Evolutionary conservation across 2,797 vertebrate species (phyloP).

Genomic region (Pseudochromis fuscus): DNA sequence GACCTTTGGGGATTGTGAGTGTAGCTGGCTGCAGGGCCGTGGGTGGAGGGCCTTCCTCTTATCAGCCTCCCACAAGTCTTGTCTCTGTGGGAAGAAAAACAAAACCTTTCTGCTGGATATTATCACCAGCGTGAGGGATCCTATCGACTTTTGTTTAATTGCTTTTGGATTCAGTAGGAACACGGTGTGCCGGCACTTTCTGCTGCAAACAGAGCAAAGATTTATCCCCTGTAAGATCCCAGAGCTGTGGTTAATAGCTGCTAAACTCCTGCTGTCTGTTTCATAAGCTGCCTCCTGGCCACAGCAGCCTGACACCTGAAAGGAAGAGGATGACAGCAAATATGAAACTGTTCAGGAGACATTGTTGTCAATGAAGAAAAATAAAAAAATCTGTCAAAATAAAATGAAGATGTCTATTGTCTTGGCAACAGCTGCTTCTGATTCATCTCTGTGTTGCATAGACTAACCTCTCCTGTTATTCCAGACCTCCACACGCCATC

Average conservation of each 20-base stretch:
- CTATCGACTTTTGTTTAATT: slow-evolving; percentile 22
- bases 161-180: slow-evolving; percentile 17
- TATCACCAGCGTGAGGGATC: slow-evolving; percentile 17
- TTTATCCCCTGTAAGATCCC: background rate
- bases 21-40: background rate
- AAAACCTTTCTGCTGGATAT: slow-evolving; percentile 22
- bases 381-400: no score
- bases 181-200: slow-evolving; percentile 11
- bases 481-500: no score
- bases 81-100: slow-evolving; percentile 53
- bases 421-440: no score
- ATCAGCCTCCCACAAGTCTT: slow-evolving; percentile 47
- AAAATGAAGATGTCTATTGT: no score
- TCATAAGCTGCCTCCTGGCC: no score
- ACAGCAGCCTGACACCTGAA: no score
- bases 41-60: slow-evolving; percentile 44
- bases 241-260: background rate
- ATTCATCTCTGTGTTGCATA: no score
- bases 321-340: no score
- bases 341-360: no score
- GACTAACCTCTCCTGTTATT: no score
- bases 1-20: slow-evolving; percentile 10
- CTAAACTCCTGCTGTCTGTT: background rate
- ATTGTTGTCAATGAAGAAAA: no score
- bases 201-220: background rate